Conservation (phyloP, 2,888 invertebrate genomes). For the Napeogenes inachia region DNA sequence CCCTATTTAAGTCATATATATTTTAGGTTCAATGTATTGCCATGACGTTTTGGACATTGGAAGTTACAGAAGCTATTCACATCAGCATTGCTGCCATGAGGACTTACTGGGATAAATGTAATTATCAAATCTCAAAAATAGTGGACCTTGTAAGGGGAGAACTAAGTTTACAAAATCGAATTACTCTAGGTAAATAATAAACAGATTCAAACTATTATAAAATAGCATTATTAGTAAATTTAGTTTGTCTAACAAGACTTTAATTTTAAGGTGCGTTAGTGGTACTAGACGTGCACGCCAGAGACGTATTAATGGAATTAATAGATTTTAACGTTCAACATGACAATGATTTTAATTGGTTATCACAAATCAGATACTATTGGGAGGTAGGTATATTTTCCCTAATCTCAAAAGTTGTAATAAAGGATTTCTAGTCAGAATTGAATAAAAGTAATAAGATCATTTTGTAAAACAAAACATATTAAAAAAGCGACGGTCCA, state of each 20-base stretch:
- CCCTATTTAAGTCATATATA: not conserved
- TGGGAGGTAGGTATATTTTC: conserved; percentile 80
- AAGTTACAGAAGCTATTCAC: conserved; percentile 88
- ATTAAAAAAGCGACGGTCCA: no score
- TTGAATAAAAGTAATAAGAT: no score
- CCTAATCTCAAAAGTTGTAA: not conserved
- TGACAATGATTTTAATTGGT: conserved; percentile 93
- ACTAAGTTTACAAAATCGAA: conserved; percentile 89
- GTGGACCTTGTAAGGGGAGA: conserved; percentile 92
- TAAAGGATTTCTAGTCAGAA: not conserved
- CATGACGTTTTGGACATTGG: conserved; percentile 93
- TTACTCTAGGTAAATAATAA: conserved; percentile 82
- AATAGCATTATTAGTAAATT: not conserved
- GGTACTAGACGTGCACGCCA: conserved; percentile 94
- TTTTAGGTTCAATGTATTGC: conserved; percentile 85
- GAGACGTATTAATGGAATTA: conserved; percentile 88
- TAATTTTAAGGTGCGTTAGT: conserved; percentile 85
- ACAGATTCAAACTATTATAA: not conserved
- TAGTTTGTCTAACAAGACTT: not conserved
- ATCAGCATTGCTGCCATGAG: conserved; percentile 75
- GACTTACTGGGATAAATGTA: conserved; percentile 83
- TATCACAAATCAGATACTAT: conserved; percentile 87
- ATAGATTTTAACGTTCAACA: conserved; percentile 80
- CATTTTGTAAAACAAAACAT: no score
- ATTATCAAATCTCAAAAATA: conserved; percentile 87